Evolutionary conservation across 2,888 invertebrate genomes (phyloP).

Genomic region (Cotesia congregata): DNA sequence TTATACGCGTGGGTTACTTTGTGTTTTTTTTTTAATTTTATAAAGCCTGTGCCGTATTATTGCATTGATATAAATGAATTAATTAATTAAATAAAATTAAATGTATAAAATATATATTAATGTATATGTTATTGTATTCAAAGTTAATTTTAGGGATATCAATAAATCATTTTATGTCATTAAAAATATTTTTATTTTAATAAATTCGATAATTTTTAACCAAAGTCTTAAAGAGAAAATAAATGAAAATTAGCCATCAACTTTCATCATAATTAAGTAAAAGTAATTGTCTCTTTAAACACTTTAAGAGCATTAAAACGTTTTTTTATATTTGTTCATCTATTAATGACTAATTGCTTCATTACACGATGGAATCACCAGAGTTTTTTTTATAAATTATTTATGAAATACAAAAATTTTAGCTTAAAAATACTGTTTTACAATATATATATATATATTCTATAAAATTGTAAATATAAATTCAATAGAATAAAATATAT

Average conservation of each 20-base stretch:
- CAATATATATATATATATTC: no score
- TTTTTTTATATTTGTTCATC: neutral
- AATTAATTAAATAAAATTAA: slow-evolving; percentile 4
- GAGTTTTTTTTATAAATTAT: no score
- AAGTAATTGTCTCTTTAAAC: neutral
- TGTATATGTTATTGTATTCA: slow-evolving; percentile 26
- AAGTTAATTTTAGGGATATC: slow-evolving; percentile 27
- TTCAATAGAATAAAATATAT: neutral
- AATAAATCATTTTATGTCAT: slow-evolving; percentile 14
- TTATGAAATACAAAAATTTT: no score
- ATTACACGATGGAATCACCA: neutral
- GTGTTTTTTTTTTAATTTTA: slow-evolving; percentile 17
- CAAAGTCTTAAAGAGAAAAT: no score
- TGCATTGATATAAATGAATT: neutral
- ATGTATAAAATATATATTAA: slow-evolving; percentile 15
- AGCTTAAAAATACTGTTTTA: no score
- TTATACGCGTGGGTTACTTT: neutral
- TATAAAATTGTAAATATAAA: neutral
- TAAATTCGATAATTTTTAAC: neutral
- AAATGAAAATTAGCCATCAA: neutral
- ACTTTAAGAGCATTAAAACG: neutral
- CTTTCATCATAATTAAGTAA: neutral
- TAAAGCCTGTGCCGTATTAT: slow-evolving; percentile 13
- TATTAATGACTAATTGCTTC: neutral
- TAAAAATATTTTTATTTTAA: slow-evolving; percentile 11